These are phyloP conservation scores for Bucco capensis DNA, from an alignment of 2,113 vertebrate genomes.

Conservation along the genomic window DNA sequence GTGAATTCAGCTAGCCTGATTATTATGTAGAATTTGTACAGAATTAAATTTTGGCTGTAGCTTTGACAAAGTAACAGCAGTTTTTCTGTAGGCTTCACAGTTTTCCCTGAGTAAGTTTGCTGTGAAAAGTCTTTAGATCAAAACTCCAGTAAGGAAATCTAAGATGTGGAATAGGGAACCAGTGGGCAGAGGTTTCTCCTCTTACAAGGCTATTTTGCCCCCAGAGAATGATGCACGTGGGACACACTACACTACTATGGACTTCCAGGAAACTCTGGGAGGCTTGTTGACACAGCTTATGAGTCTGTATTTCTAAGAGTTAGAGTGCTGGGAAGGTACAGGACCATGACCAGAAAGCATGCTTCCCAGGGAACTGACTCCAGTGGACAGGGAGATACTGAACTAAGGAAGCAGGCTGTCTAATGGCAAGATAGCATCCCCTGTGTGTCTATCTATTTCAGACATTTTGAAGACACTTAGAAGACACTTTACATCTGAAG, in stretches of 20 bases:
- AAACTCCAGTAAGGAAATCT: neutral
- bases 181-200: neutral
- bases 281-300: neutral
- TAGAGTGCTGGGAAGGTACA: neutral
- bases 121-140: neutral
- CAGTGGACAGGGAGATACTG: neutral
- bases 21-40: neutral
- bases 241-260: neutral
- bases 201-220: neutral
- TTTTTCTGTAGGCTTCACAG: neutral
- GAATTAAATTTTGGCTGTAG: neutral
- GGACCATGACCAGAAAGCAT: neutral
- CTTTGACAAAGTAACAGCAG: neutral
- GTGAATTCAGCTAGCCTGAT: neutral
- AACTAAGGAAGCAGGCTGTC: neutral
- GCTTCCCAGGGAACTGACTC: neutral
- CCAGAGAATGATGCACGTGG: neutral
- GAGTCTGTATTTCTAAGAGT: neutral
- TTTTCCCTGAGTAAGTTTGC: neutral
- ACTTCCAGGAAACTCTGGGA: neutral
- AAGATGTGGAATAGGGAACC: neutral
- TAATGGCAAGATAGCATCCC: neutral
- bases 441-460: neutral
- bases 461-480: neutral
- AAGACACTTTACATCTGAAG: neutral